A percentile compares a stretch with the other conserved stretches of the same genome.
phyloP scores from a whole-genome alignment of 2,797 vertebrate genomes.

The Gymnopithys bicolor region DNA sequence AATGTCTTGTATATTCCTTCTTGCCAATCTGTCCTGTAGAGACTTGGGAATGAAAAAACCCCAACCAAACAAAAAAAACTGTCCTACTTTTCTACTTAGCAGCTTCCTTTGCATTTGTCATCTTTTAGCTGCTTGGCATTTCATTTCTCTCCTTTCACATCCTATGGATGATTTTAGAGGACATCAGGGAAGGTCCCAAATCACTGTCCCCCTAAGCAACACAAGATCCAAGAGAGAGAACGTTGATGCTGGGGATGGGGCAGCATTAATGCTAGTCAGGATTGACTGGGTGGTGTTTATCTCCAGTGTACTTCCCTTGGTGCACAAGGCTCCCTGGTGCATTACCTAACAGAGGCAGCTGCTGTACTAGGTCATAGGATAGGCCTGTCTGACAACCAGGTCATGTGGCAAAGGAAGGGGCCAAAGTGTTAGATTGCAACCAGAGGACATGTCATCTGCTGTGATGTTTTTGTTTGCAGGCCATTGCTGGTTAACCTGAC shows the following conservation, averaged over 20 bases:
- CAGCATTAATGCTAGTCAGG: background rate
- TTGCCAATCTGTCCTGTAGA: background rate
- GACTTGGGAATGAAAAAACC: background rate
- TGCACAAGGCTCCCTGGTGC: accelerated
- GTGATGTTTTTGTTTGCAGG: background rate
- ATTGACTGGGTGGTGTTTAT: background rate
- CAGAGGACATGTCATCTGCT: background rate
- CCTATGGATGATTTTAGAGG: background rate
- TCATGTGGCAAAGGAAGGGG: constrained; percentile 13
- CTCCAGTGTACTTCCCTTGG: background rate
- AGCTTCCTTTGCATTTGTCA: background rate
- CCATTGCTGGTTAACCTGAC: background rate
- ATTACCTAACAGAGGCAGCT: background rate
- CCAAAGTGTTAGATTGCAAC: constrained; percentile 45
- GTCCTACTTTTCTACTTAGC: background rate
- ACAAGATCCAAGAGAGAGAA: background rate
- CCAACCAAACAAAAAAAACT: background rate
- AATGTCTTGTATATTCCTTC: background rate
- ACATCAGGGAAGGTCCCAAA: background rate
- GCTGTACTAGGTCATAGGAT: background rate
- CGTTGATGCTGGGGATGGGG: background rate
- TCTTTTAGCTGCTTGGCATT: background rate
- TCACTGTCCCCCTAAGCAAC: background rate
- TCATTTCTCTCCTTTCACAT: background rate
- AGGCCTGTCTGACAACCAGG: background rate